Evolutionary conservation across 2,888 invertebrate species (phyloP).

Genomic region (Tetragonula carbonaria): DNA sequence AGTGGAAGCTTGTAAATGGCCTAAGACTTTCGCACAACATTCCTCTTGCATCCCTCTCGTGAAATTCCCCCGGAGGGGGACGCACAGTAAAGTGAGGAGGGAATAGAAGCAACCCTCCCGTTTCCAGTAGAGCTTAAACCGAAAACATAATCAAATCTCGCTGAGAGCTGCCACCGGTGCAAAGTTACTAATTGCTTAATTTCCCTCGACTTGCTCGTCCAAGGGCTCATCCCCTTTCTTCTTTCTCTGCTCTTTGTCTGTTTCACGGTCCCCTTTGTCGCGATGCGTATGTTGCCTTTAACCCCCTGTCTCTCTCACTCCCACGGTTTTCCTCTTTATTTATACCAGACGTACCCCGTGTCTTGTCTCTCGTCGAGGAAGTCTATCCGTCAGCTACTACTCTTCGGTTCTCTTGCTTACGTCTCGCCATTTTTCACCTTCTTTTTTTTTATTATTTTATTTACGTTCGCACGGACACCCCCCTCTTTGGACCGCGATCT

Average conservation of each 20-base stretch:
- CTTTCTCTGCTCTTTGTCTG: constrained; percentile 15
- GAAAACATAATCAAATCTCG: constrained; percentile 84
- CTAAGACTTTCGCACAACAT: neutral
- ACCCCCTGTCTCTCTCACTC: constrained; percentile 3
- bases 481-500: neutral
- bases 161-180: constrained; percentile 81
- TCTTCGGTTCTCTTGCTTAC: constrained; percentile 16
- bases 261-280: neutral
- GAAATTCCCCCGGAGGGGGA: constrained; percentile 39
- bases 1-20: neutral
- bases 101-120: constrained; percentile 28
- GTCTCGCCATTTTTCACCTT: constrained; percentile 19
- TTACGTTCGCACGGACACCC: constrained; percentile 2
- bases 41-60: constrained; percentile 16
- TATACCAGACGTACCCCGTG: constrained; percentile 11
- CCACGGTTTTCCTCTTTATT: constrained; percentile 37
- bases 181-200: constrained; percentile 84
- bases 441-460: constrained; percentile 12
- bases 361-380: neutral
- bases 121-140: constrained; percentile 79
- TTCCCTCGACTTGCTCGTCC: constrained; percentile 77
- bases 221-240: constrained; percentile 44
- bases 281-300: constrained; percentile 1
- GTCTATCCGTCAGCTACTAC: neutral
- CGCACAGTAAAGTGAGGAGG: constrained; percentile 14